Evolutionary conservation across 2,113 vertebrate species (phyloP), one percentile per base, ranked within the genome.

Genomic region (Melanostigma gelatinosum): DNA sequence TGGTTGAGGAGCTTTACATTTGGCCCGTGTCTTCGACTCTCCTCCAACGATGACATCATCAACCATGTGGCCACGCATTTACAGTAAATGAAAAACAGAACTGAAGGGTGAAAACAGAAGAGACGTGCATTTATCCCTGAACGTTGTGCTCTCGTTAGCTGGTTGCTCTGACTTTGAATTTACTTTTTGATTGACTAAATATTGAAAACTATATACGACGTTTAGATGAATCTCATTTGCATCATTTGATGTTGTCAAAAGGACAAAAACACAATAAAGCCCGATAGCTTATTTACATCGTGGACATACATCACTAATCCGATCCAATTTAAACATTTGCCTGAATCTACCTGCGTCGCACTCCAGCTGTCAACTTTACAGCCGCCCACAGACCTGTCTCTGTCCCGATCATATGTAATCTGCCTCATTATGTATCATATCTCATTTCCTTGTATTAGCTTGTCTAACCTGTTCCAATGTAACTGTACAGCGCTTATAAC

Each of bases 1-100:
- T 2, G 78, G 13, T 42, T 65, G n/a, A 20, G 44, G 65, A 54
- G 60, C 29, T 63, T 11, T 46, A 63, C 4, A 55, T 52, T 13
- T 29, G 2, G 16, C 8, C 38, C 9, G 38, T 40, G 7, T 52
- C 50, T 52, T 52, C 16, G 3, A 22, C 50, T 15, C 55, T 29
- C 24, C 12, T 6, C 11, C 15, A 29, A 12, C 29, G 1, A 13
- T 87, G 76, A 88, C 76, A 55, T 84, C 78, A 87, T 29, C 58
- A 12, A 32, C 34, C 8, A 13, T 4, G 38, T 4, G 42, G 54
- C 40, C 24, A 6, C n/a, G 22, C 1, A 63, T 6, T 69, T 36
- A 55, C 0, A 0, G 8, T 54, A 46, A 78, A 40, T 4, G 8
- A 13, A n/a, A 16, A n/a, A 52, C n/a, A 18, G 15, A 11, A 29